A percentile compares a stretch with the other conserved stretches of the same genome.
These are phyloP conservation scores for Babyrousa celebensis DNA, from an alignment of 2,797 vertebrate species.

Conservation along the genomic window DNA sequence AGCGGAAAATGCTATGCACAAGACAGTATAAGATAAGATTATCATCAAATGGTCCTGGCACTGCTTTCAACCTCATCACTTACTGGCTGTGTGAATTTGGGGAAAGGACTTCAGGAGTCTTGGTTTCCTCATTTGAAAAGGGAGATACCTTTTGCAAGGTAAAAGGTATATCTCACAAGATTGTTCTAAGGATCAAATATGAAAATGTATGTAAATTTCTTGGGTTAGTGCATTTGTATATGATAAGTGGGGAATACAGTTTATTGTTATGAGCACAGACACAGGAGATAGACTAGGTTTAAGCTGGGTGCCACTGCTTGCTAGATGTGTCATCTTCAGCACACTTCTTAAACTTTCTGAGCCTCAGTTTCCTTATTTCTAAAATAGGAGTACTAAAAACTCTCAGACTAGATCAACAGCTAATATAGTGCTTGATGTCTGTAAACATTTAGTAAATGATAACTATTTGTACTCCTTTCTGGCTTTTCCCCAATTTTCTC, in stretches of 20 bases:
- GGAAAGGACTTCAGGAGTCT: not conserved
- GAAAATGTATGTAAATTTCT: not conserved
- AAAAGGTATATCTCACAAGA: not conserved
- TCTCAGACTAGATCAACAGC: not conserved
- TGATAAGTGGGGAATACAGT: not conserved
- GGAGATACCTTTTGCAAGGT: no score
- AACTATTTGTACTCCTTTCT: not conserved
- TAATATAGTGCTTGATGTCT: not conserved
- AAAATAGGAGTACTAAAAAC: not conserved
- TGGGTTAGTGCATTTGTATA: not conserved
- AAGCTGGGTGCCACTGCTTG: not conserved
- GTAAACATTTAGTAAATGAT: not conserved
- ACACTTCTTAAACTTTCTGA: not conserved
- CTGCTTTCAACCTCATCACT: not conserved
- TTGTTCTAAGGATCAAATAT: not conserved
- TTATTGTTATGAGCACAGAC: not conserved
- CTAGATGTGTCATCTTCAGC: not conserved
- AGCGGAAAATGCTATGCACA: not conserved
- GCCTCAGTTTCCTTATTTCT: not conserved
- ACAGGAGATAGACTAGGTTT: not conserved
- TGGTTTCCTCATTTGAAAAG: not conserved
- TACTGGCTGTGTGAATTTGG: not conserved
- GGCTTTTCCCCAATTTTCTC: not conserved
- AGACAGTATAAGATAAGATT: not conserved
- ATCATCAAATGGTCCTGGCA: not conserved